Base-by-base conservation (phyloP, 2,888 invertebrate genomes). In the Clitarchus hookeri region DNA sequence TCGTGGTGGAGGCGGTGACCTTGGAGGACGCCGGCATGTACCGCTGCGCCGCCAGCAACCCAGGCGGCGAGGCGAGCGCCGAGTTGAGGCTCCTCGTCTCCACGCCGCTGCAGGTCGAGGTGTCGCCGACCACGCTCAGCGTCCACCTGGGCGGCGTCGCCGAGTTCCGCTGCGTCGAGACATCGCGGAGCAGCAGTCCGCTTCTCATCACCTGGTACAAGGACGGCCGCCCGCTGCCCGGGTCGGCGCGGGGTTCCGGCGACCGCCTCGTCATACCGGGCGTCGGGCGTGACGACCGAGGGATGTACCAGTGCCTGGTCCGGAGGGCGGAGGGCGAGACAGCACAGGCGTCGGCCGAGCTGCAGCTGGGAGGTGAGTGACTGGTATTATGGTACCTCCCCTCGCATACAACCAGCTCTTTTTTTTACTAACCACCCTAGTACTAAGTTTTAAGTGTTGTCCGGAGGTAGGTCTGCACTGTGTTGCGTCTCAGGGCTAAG, bases 291-390 rank as follows among this genome's bases (percentile, higher is more conserved):
- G 95, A 95, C 89, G 95, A 96, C 90, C 93, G 95, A 87, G 96
- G 96, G 89, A 95, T 96, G 95, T 96, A 96, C 90, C 96, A 96
- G 90, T 96, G 96, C 90, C 93, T 96, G 88, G 95, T 95, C 12
- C 92, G 95, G 87, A 92, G 95, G 88, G 93, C 95, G 54, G 95
- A 95, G 90, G 95, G 95, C 25, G 95, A 95, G 90, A 95, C 95
- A 4, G 95, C 95, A 44, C 96, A 96, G 90, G 96, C 95, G 13
- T 94, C 96, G 0, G 95, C 95, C 0, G 96, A 96, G 91, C 92
- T 96, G 84, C 94, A 95, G 90, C 91, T 96, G 87, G 94, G 95
- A 90, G 95, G 95, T 96, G 90, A 92, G 92, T 91, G 86, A 36
- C 1, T 36, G 4, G 36, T n/a, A n/a, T n/a, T n/a, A n/a, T n/a